Evolutionary conservation across 2,888 invertebrate genomes (phyloP), one percentile per base, ranked within the genome.

Genomic region (Tiliacea aurago): DNA sequence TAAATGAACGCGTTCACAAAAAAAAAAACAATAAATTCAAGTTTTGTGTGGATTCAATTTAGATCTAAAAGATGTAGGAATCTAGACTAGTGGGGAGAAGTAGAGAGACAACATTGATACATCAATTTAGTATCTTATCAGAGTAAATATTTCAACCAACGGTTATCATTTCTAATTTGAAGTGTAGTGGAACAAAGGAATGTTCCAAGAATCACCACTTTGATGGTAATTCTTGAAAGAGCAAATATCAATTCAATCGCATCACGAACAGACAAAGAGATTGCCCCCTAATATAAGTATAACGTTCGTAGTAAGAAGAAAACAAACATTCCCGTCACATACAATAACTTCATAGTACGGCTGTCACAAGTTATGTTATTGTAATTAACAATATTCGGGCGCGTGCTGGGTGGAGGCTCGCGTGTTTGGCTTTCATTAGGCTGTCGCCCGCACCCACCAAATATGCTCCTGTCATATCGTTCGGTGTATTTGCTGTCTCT

Each of bases 401-500:
- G 86, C 88, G 89, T 88, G 87, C 70, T 53, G 92, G 93, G 92
- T 86, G 92, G 89, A 76, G 93, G 91, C 85, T 94, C 82, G 95
- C 96, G 94, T 96, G 96, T 95, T 94, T 93, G 91, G 81, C 90
- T 93, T 94, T 94, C 95, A 95, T 96, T 95, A 96, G 89, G 88
- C 89, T 82, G 76, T 80, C 66, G 88, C 86, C 93, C 94, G 88
- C 94, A 88, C 95, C 95, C 91, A 86, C 85, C 84, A 86, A 89
- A 90, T 86, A 85, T 86, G 83, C 87, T 87, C 82, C 86, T 89
- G 89, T 88, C 88, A 89, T 91, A 90, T 84, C 81, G 81, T 56
- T 78, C 69, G 72, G 64, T 85, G 72, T 90, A 86, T 89, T 88
- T 90, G 83, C 83, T 87, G 84, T 86, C 85, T 85, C 79, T 85